A percentile compares a stretch with the other conserved stretches of the same genome.
These are phyloP conservation scores for Drosophila colorata DNA, from an alignment of 2,888 invertebrate species.

Conservation along the genomic window DNA sequence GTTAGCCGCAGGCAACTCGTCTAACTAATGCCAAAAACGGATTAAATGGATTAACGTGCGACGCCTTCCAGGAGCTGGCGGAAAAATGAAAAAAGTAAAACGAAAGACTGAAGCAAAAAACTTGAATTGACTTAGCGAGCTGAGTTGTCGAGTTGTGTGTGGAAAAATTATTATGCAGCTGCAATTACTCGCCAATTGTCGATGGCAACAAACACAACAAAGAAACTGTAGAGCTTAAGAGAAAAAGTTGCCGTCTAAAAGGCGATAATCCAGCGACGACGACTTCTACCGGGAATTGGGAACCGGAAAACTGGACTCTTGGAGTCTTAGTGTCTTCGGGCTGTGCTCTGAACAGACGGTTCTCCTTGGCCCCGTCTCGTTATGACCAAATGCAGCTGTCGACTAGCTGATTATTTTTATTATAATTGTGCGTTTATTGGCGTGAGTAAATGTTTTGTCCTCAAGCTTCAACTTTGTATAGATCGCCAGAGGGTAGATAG, in stretches of 20 bases:
- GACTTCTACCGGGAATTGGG: neutral
- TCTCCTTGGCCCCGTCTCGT: slow-evolving; percentile 46
- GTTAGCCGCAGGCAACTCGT: slow-evolving; percentile 22
- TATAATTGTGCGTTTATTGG: slow-evolving; percentile 83
- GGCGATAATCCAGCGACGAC: slow-evolving; percentile 66
- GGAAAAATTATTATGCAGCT: slow-evolving; percentile 79
- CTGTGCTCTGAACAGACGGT: slow-evolving; percentile 44
- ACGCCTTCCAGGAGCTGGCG: slow-evolving; percentile 36
- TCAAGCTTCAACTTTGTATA: neutral
- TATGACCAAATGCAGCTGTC: slow-evolving; percentile 68
- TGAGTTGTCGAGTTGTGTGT: slow-evolving; percentile 40
- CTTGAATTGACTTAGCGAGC: slow-evolving; percentile 59
- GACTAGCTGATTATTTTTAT: slow-evolving; percentile 82
- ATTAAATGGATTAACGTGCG: slow-evolving; percentile 73
- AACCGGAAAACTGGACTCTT: neutral
- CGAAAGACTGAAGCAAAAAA: slow-evolving; percentile 67
- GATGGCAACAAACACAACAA: slow-evolving; percentile 59
- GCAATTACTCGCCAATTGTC: slow-evolving; percentile 83
- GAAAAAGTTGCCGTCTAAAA: slow-evolving; percentile 65
- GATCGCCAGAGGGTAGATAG: too few relatives aligned
- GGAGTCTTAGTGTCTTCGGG: neutral
- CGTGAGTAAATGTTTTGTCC: slow-evolving; percentile 73
- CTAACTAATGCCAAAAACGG: slow-evolving; percentile 69
- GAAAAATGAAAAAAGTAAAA: slow-evolving; percentile 22
- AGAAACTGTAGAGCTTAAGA: slow-evolving; percentile 31